Conservation (phyloP, 2,888 invertebrate genomes). For the Latrodectus hesperus region DNA sequence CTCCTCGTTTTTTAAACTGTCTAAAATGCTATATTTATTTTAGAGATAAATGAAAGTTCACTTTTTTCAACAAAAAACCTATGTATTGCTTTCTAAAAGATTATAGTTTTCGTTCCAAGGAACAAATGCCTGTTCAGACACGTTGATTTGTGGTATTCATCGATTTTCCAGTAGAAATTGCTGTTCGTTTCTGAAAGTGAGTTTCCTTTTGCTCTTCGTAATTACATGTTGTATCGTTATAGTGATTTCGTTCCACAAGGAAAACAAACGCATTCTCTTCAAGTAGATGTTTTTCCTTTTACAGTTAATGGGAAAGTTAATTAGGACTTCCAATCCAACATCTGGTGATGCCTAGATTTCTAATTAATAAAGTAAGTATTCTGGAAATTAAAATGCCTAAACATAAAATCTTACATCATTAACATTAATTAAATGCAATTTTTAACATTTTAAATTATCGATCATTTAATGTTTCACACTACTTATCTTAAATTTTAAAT, state of each 20-base stretch:
- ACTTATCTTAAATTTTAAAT: too few relatives aligned
- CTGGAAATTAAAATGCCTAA: too few relatives aligned
- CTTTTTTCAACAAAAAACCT: conserved; percentile 18
- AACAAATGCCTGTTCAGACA: conserved; percentile 4
- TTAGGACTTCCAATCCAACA: not conserved
- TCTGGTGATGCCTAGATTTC: not conserved
- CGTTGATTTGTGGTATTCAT: conserved; percentile 5
- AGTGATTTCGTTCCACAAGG: not conserved
- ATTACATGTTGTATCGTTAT: conserved; percentile 2
- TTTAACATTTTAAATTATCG: too few relatives aligned
- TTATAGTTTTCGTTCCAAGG: not conserved
- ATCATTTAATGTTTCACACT: too few relatives aligned
- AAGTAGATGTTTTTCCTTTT: not conserved
- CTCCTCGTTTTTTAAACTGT: conserved; percentile 21
- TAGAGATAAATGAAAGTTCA: conserved; percentile 35
- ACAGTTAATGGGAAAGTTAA: not conserved
- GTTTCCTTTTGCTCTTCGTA: not conserved
- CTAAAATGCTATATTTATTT: conserved; percentile 31
- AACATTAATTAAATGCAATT: too few relatives aligned
- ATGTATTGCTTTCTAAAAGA: not conserved
- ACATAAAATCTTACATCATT: too few relatives aligned
- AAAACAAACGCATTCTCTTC: not conserved
- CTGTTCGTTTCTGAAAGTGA: not conserved
- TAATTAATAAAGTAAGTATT: too few relatives aligned
- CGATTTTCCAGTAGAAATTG: not conserved